Evolutionary conservation across 2,113 vertebrate genomes (phyloP).

Genomic region (Perca fluviatilis): DNA sequence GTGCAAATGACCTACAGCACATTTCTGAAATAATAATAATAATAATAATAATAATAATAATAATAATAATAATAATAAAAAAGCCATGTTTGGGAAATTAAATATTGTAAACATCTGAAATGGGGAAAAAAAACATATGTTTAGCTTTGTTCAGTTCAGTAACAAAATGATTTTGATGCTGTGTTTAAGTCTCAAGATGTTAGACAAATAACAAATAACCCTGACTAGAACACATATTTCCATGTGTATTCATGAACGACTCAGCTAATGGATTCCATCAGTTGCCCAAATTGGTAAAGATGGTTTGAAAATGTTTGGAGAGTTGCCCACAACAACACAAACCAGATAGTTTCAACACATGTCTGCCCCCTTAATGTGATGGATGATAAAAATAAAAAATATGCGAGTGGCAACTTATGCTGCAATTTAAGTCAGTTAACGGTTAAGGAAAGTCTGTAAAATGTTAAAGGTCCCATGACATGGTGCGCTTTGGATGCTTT

Average conservation of each 20-base stretch:
- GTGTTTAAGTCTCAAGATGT: background rate
- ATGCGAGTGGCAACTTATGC: background rate
- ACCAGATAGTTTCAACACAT: background rate
- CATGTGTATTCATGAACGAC: constrained; percentile 9
- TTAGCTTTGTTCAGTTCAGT: too few relatives aligned
- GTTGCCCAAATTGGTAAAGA: constrained; percentile 5
- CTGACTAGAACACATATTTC: constrained; percentile 1
- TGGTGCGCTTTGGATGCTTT: too few relatives aligned
- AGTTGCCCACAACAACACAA: constrained; percentile 19
- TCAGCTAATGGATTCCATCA: constrained; percentile 25
- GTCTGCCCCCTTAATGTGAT: background rate
- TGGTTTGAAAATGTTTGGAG: constrained; percentile 37
- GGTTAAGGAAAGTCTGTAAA: background rate
- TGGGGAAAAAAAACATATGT: too few relatives aligned
- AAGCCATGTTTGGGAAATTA: too few relatives aligned
- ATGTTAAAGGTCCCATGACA: too few relatives aligned
- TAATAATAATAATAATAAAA: too few relatives aligned
- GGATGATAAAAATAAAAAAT: background rate
- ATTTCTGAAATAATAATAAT: too few relatives aligned
- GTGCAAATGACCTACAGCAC: too few relatives aligned
- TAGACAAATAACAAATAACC: too few relatives aligned
- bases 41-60: too few relatives aligned
- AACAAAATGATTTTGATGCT: too few relatives aligned
- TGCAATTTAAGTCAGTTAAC: background rate
- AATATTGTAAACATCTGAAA: too few relatives aligned